Percentiles rank a stretch among this genome's conserved stretches.
These are phyloP conservation scores for Phrynocephalus guinanensis DNA, from an alignment of 2,797 vertebrate genomes.

Conservation along the genomic window DNA sequence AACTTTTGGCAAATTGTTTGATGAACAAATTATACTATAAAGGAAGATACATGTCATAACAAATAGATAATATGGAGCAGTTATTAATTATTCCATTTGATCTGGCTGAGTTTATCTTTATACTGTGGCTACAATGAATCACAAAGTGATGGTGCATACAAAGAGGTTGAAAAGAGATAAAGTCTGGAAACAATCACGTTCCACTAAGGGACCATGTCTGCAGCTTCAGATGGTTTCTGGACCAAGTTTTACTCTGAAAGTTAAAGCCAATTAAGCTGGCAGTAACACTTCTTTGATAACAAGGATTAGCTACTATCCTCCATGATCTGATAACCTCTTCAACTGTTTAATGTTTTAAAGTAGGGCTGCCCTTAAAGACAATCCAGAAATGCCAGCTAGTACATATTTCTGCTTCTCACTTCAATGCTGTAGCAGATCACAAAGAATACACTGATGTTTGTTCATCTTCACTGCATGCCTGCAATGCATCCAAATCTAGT, in stretches of 20 bases:
- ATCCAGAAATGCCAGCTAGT: neutral
- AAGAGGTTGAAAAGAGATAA: neutral
- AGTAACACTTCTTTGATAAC: neutral
- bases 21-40: too few species aligned
- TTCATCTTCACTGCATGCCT: neutral
- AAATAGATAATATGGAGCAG: too few species aligned
- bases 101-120: too few species aligned
- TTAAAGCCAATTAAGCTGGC: slow-evolving; percentile 1
- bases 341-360: slow-evolving; percentile 4
- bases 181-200: neutral
- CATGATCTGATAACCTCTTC: slow-evolving; percentile 12
- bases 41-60: too few species aligned
- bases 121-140: neutral
- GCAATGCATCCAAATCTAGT: neutral
- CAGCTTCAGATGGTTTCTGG: neutral
- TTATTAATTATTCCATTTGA: too few species aligned
- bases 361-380: neutral
- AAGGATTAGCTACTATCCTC: neutral
- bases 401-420: neutral
- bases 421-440: neutral
- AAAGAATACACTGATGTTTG: neutral
- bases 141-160: neutral
- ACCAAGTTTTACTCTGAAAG: slow-evolving; percentile 3
- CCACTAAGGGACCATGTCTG: neutral
- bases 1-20: too few species aligned